Evolutionary conservation across 2,797 vertebrate species (phyloP).

Genomic region (Sebastes matsubarae): DNA sequence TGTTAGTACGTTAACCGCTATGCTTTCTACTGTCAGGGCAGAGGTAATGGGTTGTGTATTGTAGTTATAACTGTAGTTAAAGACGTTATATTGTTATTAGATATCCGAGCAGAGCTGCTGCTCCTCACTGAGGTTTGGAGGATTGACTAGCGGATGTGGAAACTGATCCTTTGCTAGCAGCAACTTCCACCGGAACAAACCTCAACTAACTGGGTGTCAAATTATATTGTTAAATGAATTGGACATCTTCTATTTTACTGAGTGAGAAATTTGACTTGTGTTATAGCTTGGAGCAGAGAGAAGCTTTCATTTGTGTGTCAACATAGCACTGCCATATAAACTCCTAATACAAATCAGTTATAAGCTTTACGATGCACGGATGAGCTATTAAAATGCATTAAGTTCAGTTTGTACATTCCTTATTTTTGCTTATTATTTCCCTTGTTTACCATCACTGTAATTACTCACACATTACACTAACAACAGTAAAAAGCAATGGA

Average conservation of each 20-base stretch:
- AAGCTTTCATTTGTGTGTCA: background rate
- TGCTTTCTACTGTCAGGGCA: background rate
- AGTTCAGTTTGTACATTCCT: background rate
- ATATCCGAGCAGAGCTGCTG: background rate
- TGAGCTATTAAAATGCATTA: background rate
- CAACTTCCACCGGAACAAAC: constrained; percentile 10
- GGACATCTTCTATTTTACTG: no score
- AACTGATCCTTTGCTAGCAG: background rate
- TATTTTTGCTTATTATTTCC: background rate
- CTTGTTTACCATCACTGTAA: background rate
- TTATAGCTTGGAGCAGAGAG: background rate
- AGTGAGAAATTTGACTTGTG: background rate
- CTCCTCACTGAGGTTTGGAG: background rate
- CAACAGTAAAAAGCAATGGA: background rate
- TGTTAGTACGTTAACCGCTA: background rate
- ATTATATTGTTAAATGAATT: background rate
- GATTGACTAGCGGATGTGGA: background rate
- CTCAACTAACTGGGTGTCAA: background rate
- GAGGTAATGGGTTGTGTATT: background rate
- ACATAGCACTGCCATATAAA: background rate
- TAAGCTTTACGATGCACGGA: background rate
- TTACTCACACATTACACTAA: background rate
- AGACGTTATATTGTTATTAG: background rate
- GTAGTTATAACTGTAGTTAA: no score
- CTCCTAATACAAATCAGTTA: no score